phyloP scores from a whole-genome alignment of 2,113 vertebrate species.

The Neolamprologus hecqui region DNA sequence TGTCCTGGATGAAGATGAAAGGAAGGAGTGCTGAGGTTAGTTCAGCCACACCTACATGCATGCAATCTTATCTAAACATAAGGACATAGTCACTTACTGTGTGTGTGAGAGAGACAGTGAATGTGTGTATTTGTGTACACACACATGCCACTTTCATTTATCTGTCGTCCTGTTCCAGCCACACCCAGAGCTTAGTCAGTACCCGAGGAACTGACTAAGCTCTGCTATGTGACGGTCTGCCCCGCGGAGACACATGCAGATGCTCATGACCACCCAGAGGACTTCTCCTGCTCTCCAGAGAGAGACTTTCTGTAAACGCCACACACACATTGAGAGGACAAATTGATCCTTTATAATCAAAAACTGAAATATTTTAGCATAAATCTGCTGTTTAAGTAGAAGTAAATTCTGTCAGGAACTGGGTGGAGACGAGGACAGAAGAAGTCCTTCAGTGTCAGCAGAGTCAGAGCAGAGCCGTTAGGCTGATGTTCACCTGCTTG shows the following conservation, averaged over 20 bases:
- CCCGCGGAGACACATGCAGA: background rate
- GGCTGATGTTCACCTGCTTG: background rate
- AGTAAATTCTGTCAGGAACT: background rate
- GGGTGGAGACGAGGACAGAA: background rate
- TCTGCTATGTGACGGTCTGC: background rate
- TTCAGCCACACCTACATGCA: background rate
- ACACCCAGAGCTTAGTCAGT: background rate
- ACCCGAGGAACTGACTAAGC: background rate
- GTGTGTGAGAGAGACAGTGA: background rate
- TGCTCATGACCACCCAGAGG: background rate
- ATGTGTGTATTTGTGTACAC: background rate
- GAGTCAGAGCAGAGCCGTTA: background rate
- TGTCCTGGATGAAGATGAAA: constrained; percentile 21
- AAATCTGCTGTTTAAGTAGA: rapidly evolving
- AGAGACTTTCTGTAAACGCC: background rate
- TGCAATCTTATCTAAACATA: background rate
- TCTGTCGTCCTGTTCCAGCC: background rate
- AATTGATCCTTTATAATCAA: background rate
- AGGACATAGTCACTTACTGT: background rate
- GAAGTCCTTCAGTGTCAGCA: background rate
- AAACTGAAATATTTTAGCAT: background rate
- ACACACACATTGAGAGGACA: background rate
- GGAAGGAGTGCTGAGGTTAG: background rate
- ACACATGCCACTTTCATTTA: background rate
- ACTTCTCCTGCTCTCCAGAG: background rate